Base-by-base conservation (phyloP, 1,140 invertebrate genomes). In the Apis dorsata region DNA sequence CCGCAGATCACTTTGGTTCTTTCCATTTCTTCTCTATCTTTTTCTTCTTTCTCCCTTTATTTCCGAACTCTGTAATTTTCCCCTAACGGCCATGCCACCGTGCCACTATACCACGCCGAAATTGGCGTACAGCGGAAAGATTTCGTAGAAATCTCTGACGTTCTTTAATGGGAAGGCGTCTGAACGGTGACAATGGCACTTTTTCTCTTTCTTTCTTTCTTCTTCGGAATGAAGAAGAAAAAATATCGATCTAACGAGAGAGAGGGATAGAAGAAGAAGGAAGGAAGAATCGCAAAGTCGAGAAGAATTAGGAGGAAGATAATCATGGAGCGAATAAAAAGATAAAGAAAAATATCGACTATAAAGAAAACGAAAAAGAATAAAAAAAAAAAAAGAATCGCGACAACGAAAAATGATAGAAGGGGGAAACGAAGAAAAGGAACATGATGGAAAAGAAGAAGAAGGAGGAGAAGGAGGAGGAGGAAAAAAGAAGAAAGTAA, bases 51-150 rank as follows among this genome's bases (percentile, higher is more conserved):
- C 75, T 84, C 65, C 74, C 76, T 83, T 88, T 88, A 86, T 84
- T 82, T 74, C 49, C 73, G 84, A 89, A 88, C 86, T 88, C 90
- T 91, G 88, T 91, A 91, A 90, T 91, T 91, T 91, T 86, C 86
- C 80, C 81, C 80, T 90, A 89, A 90, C 90, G 90, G 90, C 90
- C 79, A 74, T 88, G 88, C 90, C 88, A 90, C 90, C 81, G 74
- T 88, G 88, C 90, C 88, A 90, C 90, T 85, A 80, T 75, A 66
- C 84, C 86, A 86, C 85, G 81, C 85, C 84, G 82, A 90, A 91
- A 90, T 91, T 91, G 88, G 89, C 83, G 86, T 89, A 88, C 81
- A 68, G 57, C 62, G 73, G 78, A 80, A 84, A 83, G 84, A 88
- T 88, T 88, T 88, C 87, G 87, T 81, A 66, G 87, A 88, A 88